Evolutionary conservation across 2,888 invertebrate species (phyloP).

Genomic region (Lasioglossum figueresi): DNA sequence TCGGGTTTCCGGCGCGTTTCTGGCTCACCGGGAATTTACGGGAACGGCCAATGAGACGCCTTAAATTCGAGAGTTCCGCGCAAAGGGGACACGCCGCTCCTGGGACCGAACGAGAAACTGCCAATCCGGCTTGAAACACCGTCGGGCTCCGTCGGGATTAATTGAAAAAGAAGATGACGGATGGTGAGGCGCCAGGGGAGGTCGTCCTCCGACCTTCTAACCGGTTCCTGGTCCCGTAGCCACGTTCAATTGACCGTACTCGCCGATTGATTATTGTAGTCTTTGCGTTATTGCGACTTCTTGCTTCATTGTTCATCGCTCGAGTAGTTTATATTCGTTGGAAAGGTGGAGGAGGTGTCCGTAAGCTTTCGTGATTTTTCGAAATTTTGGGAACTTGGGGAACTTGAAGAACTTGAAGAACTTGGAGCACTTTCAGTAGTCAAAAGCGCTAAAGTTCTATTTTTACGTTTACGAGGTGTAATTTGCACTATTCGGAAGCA

Average conservation of each 20-base stretch:
- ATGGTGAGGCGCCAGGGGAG: neutral
- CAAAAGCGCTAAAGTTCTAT: no score
- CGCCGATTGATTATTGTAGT: neutral
- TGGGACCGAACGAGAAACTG: neutral
- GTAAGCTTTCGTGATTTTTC: neutral
- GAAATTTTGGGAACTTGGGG: no score
- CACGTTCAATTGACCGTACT: neutral
- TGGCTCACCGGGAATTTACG: neutral
- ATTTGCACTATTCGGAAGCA: no score
- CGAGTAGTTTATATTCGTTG: neutral
- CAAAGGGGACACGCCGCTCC: neutral
- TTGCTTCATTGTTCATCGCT: neutral
- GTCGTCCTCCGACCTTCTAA: neutral
- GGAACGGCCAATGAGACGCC: neutral
- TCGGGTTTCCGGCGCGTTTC: neutral
- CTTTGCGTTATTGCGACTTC: neutral
- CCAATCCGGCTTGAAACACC: constrained; percentile 7
- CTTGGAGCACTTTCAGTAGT: no score
- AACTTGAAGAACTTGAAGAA: no score
- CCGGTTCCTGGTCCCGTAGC: neutral
- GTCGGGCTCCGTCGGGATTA: constrained; percentile 23
- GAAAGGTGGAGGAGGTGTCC: neutral
- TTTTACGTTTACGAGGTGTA: no score
- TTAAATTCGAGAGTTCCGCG: neutral
- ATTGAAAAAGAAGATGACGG: constrained; percentile 41